Evolutionary conservation across 2,797 vertebrate genomes (phyloP), one percentile per base, ranked within the genome.

Genomic region (Acipenser transmontanus): DNA sequence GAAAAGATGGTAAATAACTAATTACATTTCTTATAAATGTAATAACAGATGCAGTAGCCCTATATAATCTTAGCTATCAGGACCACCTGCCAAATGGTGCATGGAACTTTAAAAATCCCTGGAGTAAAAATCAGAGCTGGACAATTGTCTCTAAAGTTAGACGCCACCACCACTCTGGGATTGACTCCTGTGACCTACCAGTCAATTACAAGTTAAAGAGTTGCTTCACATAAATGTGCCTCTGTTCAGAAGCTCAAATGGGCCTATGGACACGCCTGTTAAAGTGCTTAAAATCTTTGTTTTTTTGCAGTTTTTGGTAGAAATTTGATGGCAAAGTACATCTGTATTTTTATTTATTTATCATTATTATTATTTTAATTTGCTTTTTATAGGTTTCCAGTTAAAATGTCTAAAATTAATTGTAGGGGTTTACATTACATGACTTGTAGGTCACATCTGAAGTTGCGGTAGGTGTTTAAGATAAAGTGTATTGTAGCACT

Each of bases 401-500:
- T 79, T 80, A 76, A 78, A 78, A 78, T 76, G 72, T 78, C 60
- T 66, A 70, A 77, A 81, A 82, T 80, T 73, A 86, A 87, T 88
- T 70, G 78, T 17, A 17, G 17, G 17, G 17, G 17, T 17, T 17
- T 17, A 17, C 77, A 77, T 76, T 71, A 71, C 72, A 73, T 76
- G 78, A 74, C 81, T 78, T 47, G 78, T 62, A 63, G 87, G 83
- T 84, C 81, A 85, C 75, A 81, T 79, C 77, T 79, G 79, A 83
- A 79, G 83, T 80, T 82, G 81, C 72, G 77, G 77, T 81, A 79
- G 84, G 80, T 81, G 84, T 85, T 83, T 79, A 81, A 82, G 86
- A 90, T 89, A 84, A 87, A 87, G 82, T 75, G 73, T 78, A 84
- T 85, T 83, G 87, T 85, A 79, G 73, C 71, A 78, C 80, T 80